These are phyloP conservation scores for Acanthoscelides obtectus DNA, from an alignment of 2,888 invertebrate genomes.

Conservation along the genomic window DNA sequence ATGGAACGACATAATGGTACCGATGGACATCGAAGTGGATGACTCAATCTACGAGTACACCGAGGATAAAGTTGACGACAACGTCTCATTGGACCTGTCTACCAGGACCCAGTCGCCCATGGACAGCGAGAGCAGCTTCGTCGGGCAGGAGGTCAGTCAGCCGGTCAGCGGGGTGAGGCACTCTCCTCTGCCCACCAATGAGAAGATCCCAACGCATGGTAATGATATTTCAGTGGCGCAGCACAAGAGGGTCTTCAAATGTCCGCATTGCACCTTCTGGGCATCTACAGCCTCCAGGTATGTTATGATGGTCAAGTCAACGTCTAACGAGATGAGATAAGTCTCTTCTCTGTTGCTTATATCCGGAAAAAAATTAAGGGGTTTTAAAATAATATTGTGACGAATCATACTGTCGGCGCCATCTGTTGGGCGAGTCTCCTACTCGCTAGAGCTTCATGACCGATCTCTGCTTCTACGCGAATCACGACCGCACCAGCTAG, in stretches of 20 bases:
- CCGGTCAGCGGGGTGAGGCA: constrained; percentile 21
- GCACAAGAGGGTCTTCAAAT: constrained; percentile 81
- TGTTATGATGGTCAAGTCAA: too few species aligned
- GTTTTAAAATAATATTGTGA: too few species aligned
- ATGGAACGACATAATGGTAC: constrained; percentile 66
- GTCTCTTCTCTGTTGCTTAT: too few species aligned
- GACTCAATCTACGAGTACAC: constrained; percentile 42
- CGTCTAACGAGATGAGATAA: too few species aligned
- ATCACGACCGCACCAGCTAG: too few species aligned
- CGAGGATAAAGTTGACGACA: constrained; percentile 43
- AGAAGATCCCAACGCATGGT: constrained; percentile 59
- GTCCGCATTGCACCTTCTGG: constrained; percentile 89
- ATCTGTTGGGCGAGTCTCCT: too few species aligned
- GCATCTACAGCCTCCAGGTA: constrained; percentile 76
- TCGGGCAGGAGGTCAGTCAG: constrained; percentile 30
- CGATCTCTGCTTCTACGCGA: too few species aligned
- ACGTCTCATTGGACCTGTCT: constrained; percentile 41
- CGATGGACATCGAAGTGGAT: constrained; percentile 41
- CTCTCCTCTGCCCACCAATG: constrained; percentile 35
- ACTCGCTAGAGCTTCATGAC: too few species aligned
- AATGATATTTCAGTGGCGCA: constrained; percentile 56
- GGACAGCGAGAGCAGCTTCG: constrained; percentile 39
- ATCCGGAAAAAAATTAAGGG: too few species aligned
- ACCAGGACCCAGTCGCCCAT: constrained; percentile 45
- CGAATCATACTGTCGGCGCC: too few species aligned